phyloP scores from a whole-genome alignment of 2,113 vertebrate species.

The Myiozetetes cayanensis region DNA sequence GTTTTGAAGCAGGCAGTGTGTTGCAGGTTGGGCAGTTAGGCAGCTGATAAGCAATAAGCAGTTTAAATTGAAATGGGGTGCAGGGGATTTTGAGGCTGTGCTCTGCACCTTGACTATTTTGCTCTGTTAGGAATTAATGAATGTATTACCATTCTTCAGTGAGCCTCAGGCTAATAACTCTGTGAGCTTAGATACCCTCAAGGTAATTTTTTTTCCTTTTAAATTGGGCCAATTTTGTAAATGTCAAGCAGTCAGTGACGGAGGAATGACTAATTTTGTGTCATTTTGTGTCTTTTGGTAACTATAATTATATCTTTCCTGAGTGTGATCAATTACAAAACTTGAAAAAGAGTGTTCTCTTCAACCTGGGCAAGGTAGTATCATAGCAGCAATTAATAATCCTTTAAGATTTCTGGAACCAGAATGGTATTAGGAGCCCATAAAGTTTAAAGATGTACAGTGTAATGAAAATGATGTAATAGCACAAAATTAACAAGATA shows the following conservation, averaged over 20 bases:
- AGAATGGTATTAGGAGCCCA: background rate
- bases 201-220: conserved; percentile 31
- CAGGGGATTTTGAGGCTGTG: background rate
- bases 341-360: background rate
- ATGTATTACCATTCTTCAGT: conserved; percentile 14
- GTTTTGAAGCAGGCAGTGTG: background rate
- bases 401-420: background rate
- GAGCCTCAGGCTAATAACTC: background rate
- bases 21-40: background rate
- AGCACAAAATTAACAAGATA: background rate
- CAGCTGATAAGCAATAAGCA: background rate
- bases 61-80: conserved; percentile 12
- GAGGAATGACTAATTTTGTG: conserved; percentile 5
- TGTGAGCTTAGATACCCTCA: conserved; percentile 45
- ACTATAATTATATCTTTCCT: conserved; percentile 4
- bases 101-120: background rate
- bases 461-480: background rate
- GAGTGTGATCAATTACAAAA: background rate
- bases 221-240: conserved; percentile 26
- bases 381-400: background rate
- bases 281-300: background rate
- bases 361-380: background rate
- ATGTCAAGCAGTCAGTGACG: conserved; percentile 17
- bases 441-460: background rate
- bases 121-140: conserved; percentile 17